Conservation (phyloP, 2,113 vertebrate genomes). For the Podilymbus podiceps region DNA sequence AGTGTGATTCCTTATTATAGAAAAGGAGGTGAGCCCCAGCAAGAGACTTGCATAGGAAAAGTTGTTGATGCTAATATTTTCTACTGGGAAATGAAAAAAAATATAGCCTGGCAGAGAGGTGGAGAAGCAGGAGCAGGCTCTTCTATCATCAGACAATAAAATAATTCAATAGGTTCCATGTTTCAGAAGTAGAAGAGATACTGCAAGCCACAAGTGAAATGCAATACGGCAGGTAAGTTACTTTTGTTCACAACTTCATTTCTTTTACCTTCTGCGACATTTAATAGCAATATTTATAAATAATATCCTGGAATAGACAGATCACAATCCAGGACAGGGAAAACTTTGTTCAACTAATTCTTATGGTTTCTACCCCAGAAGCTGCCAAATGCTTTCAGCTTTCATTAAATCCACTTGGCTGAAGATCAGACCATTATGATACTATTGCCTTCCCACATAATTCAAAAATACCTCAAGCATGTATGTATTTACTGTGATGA, state of each 20-base stretch:
- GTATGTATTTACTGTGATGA: neutral
- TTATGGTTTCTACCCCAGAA: neutral
- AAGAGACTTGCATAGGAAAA: neutral
- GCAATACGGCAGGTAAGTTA: neutral
- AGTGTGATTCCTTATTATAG: neutral
- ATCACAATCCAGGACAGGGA: neutral
- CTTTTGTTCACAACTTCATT: neutral
- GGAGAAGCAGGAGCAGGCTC: neutral
- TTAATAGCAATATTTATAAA: neutral
- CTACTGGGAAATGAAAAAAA: neutral
- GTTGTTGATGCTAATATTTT: neutral
- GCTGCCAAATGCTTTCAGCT: neutral
- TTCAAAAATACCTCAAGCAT: neutral
- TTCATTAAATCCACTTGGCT: neutral
- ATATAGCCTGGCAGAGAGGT: neutral
- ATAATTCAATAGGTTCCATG: neutral
- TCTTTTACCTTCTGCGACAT: neutral
- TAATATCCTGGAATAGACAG: neutral
- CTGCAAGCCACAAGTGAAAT: neutral
- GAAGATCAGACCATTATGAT: neutral
- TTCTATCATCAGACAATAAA: neutral
- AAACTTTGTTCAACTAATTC: neutral
- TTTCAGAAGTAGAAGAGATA: neutral
- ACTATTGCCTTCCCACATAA: neutral
- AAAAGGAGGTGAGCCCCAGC: neutral